These are phyloP conservation scores for Parochlus steinenii DNA, from an alignment of 2,888 invertebrate genomes.

Conservation along the genomic window DNA sequence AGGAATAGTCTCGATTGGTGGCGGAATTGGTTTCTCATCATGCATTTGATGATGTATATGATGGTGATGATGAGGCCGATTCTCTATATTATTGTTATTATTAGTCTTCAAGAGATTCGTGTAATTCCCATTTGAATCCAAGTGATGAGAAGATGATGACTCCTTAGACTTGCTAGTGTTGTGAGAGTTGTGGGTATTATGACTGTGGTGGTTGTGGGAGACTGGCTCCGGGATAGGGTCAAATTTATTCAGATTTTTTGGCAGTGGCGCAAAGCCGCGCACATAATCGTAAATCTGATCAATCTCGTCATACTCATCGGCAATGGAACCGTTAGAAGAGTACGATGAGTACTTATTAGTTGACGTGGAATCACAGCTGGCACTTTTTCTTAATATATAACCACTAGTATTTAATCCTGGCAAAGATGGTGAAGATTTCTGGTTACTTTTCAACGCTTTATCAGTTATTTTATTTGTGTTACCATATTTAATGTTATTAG, in stretches of 20 bases:
- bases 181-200: slow-evolving; percentile 8
- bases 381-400: slow-evolving; percentile 57
- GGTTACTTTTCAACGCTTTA: slow-evolving; percentile 18
- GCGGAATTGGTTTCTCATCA: slow-evolving; percentile 69
- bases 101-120: too few species aligned
- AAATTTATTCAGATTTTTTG: slow-evolving; percentile 45
- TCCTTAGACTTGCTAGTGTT: too few species aligned
- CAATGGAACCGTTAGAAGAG: slow-evolving; percentile 38
- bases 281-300: slow-evolving; percentile 95
- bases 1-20: slow-evolving; percentile 82
- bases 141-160: too few species aligned
- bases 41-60: slow-evolving; percentile 38
- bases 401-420: slow-evolving; percentile 36
- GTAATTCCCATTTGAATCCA: too few species aligned
- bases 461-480: too few species aligned
- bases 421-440: slow-evolving; percentile 24
- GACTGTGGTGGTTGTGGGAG: slow-evolving; percentile 19
- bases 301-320: slow-evolving; percentile 86
- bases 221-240: slow-evolving; percentile 33
- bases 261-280: slow-evolving; percentile 77
- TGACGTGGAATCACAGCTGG: slow-evolving; percentile 43
- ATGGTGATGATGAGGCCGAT: slow-evolving; percentile 19
- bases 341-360: slow-evolving; percentile 30
- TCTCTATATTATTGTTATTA: too few species aligned
- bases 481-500: slow-evolving; percentile 8